phyloP scores from a whole-genome alignment of 2,113 vertebrate genomes.

The Xenopus laevis region DNA sequence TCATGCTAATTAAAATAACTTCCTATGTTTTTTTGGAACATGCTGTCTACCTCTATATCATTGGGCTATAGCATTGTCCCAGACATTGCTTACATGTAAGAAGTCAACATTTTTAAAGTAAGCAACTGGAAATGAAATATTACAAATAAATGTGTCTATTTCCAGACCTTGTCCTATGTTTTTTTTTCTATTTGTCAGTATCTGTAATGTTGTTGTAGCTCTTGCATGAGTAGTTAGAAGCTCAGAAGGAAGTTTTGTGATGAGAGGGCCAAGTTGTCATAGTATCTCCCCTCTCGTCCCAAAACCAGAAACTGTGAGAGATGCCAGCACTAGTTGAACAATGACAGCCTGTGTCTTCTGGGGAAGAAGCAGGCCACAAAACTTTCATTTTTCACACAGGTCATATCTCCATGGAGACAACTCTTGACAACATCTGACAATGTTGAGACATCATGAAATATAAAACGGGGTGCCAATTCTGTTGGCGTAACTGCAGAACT shows the following conservation, averaged over 20 bases:
- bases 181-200: too few relatives aligned
- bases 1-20: too few relatives aligned
- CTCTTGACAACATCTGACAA: slow-evolving; percentile 26
- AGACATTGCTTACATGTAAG: too few relatives aligned
- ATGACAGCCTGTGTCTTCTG: slow-evolving; percentile 30
- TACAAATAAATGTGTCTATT: too few relatives aligned
- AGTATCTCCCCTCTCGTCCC: slow-evolving; percentile 15
- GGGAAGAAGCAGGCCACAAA: slow-evolving; percentile 25
- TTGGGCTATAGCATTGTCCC: too few relatives aligned
- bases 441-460: slow-evolving; percentile 9
- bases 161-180: too few relatives aligned
- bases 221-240: neutral
- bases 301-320: slow-evolving; percentile 17
- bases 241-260: neutral
- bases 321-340: slow-evolving; percentile 13
- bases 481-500: neutral
- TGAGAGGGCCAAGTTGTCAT: neutral
- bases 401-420: slow-evolving; percentile 27
- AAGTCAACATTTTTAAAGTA: too few relatives aligned
- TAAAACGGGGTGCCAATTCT: neutral
- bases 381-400: slow-evolving; percentile 21
- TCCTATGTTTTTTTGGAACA: too few relatives aligned
- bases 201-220: too few relatives aligned
- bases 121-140: too few relatives aligned
- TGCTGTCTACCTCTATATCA: too few relatives aligned